Base-by-base conservation (phyloP, 2,113 vertebrate species). In the Panurus biarmicus region DNA sequence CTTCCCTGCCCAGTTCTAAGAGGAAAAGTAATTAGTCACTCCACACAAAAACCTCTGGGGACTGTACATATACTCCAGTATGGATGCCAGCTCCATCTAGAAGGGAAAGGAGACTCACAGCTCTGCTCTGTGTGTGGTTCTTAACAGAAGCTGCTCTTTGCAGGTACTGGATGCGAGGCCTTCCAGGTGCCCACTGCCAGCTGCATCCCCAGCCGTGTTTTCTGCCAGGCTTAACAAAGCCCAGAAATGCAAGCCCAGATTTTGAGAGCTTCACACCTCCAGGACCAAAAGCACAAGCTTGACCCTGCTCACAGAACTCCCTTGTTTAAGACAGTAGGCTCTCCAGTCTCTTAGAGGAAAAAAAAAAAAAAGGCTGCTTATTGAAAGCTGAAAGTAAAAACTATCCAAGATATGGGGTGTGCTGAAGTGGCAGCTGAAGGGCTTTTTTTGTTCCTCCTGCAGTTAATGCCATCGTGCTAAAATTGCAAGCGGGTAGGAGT, bases 1-100 rank as follows among this genome's bases (percentile, higher is more conserved):
- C 81, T 78, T 91, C 85, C 71, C 81, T 94, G 75, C 82, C 89
- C 79, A 92, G 29, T 94, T 96, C 85, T 92, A 56, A 95, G 60
- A 62, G 85, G 67, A 73, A 70, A 66, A 83, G 67, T 62, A 89
- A 85, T 95, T 85, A 92, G 47, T 85, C 78, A 78, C 84, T 56
- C 42, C 84, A 77, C 72, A 66, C 51, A 64, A 71, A 92, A 92
- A 78, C 66, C 58, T 93, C 71, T 76, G 77, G 78, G 85, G 85
- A 89, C 60, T 65, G 19, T 18, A 20, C 53, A 24, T 76, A n/a
- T 2, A 14, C 31, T 79, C 26, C 12, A 3, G 54, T 64, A 33
- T 31, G 47, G 65, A 28, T 82, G 64, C 71, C 73, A 70, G 64
- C 74, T 92, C 89, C 70, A 58, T 62, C 53, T 80, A 31, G 64